Base-by-base conservation (phyloP, 2,888 invertebrate genomes). In the Lasioglossum lativentre region DNA sequence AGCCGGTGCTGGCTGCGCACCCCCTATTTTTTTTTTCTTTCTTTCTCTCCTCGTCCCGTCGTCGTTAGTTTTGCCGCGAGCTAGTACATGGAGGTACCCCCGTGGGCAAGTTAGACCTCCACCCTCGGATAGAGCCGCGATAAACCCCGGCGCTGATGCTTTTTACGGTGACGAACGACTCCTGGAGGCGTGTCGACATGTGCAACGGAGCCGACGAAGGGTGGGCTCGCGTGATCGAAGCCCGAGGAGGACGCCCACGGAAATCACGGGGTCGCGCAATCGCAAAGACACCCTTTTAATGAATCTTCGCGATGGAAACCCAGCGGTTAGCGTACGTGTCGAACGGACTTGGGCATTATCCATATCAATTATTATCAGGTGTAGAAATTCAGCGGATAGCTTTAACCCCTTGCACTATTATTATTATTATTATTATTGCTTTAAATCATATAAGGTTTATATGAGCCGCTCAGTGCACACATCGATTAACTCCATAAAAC, bases 161-260 rank as follows among this genome's bases (percentile, higher is more conserved):
- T 92, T 93, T 91, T 92, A 92, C 87, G 89, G 80, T 87, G 86
- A 87, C 89, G 83, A 47, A 91, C 90, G 91, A 91, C 86, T 93
- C 90, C 89, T 88, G 90, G 91, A 93, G 93, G 92, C 93, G 92
- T 93, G 93, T 92, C 93, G 90, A 91, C 93, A 89, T 90, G 90
- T 89, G 89, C 90, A 82, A 81, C 91, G 82, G 80, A 88, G 83
- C 88, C 86, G 87, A 84, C 88, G 87, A 87, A 89, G 91, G 89
- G 90, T 90, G 90, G 90, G 87, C 68, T 89, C 83, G 86, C 86
- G 83, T 90, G 88, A 90, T 90, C 89, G 88, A 92, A 89, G 87
- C 83, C 70, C 86, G 83, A 78, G 84, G 83, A 88, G 86, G 87
- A 88, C 90, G 90, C 88, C 90, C 89, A 90, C 90, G 90, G 85